phyloP scores from a whole-genome alignment of 2,113 vertebrate genomes.

The Monarcha castaneiventris region DNA sequence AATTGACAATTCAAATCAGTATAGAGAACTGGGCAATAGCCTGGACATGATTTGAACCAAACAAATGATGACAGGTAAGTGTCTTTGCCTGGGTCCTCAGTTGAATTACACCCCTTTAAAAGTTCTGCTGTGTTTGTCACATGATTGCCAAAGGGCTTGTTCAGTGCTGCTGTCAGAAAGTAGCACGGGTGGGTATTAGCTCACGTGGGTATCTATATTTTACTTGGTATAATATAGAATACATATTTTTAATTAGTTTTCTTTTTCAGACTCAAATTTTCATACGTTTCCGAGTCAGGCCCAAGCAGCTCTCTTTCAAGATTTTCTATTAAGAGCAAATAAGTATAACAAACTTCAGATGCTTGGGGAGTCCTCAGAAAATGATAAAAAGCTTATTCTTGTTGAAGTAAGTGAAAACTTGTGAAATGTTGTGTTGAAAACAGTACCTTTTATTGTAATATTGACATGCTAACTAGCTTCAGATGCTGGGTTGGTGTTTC shows the following conservation, averaged over 20 bases:
- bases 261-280: constrained; percentile 76
- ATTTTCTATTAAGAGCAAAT: constrained; percentile 91
- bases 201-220: background rate
- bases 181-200: background rate
- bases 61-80: background rate
- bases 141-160: background rate
- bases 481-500: background rate
- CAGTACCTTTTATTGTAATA: background rate
- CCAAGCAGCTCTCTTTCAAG: constrained; percentile 84
- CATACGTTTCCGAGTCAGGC: constrained; percentile 75
- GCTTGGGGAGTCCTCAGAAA: constrained; percentile 76
- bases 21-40: background rate
- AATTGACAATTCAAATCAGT: background rate
- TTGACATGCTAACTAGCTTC: background rate
- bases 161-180: background rate
- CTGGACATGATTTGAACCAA: background rate
- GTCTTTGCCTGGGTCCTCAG: background rate
- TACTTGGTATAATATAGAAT: background rate
- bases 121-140: background rate
- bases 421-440: background rate
- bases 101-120: background rate
- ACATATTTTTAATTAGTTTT: constrained; percentile 39
- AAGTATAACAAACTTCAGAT: constrained; percentile 92
- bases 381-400: constrained; percentile 85
- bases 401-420: constrained; percentile 82